These are phyloP conservation scores for Lasioglossum marginatum DNA, from an alignment of 2,888 invertebrate genomes.

Conservation along the genomic window DNA sequence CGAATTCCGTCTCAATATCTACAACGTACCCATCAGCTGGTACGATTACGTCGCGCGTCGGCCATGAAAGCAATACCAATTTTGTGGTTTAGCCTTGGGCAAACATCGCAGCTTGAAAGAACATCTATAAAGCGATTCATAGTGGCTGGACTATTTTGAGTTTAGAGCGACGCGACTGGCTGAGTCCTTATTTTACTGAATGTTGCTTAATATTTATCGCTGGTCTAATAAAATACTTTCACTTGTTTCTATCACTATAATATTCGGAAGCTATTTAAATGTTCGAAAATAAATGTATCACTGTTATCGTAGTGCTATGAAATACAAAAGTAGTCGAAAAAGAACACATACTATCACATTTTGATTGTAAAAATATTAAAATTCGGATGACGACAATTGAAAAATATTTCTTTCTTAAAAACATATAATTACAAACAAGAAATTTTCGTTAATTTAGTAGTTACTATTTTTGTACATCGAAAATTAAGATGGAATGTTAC, in stretches of 20 bases:
- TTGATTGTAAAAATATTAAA: no score
- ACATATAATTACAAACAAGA: background rate
- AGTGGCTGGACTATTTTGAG: background rate
- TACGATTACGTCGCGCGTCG: slow-evolving; percentile 75
- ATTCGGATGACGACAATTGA: no score
- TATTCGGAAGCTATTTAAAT: background rate
- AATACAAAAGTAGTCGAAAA: background rate
- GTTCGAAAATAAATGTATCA: background rate
- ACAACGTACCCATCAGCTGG: slow-evolving; percentile 50
- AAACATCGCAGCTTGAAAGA: slow-evolving; percentile 4
- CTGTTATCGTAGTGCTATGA: background rate
- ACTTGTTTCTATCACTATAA: background rate
- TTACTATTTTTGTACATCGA: background rate
- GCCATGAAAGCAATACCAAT: slow-evolving; percentile 58
- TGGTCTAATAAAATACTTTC: slow-evolving; percentile 32
- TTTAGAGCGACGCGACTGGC: background rate
- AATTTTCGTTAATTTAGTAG: background rate
- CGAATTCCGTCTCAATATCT: slow-evolving; percentile 64
- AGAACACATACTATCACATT: background rate
- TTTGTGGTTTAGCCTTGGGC: slow-evolving; percentile 51
- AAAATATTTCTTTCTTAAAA: background rate
- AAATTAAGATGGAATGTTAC: no score
- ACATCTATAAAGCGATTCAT: slow-evolving; percentile 26
- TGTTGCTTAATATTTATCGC: background rate
- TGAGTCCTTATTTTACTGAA: background rate